Percentiles rank a stretch among this genome's conserved stretches.
Evolutionary conservation across 2,888 invertebrate genomes (phyloP).

Genomic region (Euclidia mi): DNA sequence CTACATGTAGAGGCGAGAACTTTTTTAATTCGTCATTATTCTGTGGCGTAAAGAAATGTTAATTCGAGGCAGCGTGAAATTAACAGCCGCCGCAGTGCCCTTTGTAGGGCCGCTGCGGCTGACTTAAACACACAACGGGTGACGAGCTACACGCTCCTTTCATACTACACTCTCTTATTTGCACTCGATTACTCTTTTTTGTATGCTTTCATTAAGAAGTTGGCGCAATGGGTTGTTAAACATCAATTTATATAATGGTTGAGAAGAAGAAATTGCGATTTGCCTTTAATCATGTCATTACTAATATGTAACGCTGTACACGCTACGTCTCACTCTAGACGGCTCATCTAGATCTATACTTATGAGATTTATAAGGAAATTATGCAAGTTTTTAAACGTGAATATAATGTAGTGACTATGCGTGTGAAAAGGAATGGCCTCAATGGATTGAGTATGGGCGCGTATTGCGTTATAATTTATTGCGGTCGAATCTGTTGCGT

Average conservation of each 20-base stretch:
- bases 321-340: constrained; percentile 47
- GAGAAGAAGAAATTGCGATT: constrained; percentile 67
- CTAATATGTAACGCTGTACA: constrained; percentile 63
- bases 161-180: constrained; percentile 86
- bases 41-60: constrained; percentile 91
- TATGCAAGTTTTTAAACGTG: constrained; percentile 29
- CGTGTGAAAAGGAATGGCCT: neutral
- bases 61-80: constrained; percentile 91
- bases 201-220: constrained; percentile 83
- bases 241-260: constrained; percentile 81
- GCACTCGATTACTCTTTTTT: constrained; percentile 86
- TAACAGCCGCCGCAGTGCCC: constrained; percentile 87
- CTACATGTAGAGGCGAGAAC: constrained; percentile 86
- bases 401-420: constrained; percentile 23
- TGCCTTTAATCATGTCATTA: constrained; percentile 66
- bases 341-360: constrained; percentile 43
- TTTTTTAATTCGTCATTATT: constrained; percentile 90
- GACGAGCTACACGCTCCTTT: constrained; percentile 84
- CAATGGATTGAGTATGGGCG: too few relatives aligned
- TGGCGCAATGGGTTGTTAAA: constrained; percentile 79
- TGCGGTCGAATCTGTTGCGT: too few relatives aligned
- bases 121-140: constrained; percentile 89
- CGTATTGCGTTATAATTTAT: too few relatives aligned
- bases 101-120: constrained; percentile 87
- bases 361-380: constrained; percentile 31